These are phyloP conservation scores for Palaemon carinicauda DNA, from an alignment of 1,140 invertebrate species.

Conservation along the genomic window DNA sequence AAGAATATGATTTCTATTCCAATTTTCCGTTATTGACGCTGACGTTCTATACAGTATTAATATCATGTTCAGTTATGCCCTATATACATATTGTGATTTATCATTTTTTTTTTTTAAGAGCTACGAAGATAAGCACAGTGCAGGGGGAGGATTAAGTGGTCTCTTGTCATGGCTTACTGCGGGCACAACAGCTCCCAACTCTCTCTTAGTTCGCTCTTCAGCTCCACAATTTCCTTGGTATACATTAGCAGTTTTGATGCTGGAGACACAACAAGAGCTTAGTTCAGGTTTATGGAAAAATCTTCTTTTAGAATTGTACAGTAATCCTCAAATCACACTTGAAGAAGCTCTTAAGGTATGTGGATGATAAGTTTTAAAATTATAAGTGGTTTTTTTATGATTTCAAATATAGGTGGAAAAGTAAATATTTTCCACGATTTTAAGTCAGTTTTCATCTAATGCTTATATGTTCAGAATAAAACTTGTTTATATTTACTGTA, in stretches of 20 bases:
- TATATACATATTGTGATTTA: no score
- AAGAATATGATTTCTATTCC: no score
- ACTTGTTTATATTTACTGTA: no score
- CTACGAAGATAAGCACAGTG: constrained; percentile 25
- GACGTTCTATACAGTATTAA: no score
- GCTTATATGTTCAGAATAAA: no score
- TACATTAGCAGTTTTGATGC: constrained; percentile 73
- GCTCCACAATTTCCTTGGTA: constrained; percentile 74
- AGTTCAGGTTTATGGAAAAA: constrained; percentile 75
- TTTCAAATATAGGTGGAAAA: no score
- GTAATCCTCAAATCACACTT: constrained; percentile 69
- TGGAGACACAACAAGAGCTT: constrained; percentile 75
- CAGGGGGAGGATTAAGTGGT: constrained; percentile 51
- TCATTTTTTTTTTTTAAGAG: no score
- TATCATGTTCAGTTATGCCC: no score
- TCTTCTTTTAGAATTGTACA: constrained; percentile 72
- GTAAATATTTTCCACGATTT: no score
- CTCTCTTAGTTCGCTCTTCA: constrained; percentile 69
- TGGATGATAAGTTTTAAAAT: constrained; percentile 14
- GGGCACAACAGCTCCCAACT: constrained; percentile 65
- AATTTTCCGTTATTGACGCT: no score
- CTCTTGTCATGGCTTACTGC: constrained; percentile 65
- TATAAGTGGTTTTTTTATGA: no score
- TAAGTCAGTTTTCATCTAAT: no score
- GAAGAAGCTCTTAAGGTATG: constrained; percentile 77